phyloP scores from a whole-genome alignment of 2,888 invertebrate species.

The Hesperia comma region DNA sequence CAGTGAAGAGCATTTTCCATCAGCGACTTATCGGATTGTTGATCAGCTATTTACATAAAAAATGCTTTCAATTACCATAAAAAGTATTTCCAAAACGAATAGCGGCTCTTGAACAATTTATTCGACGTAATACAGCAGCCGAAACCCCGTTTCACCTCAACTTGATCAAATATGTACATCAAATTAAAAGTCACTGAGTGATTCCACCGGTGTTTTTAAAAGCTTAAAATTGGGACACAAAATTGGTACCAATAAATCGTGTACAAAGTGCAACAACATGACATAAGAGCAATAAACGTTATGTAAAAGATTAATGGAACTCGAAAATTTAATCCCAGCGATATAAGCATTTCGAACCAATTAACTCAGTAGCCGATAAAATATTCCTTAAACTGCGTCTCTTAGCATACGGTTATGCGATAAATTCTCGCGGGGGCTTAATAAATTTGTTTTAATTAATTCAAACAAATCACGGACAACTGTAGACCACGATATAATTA shows the following conservation, averaged over 20 bases:
- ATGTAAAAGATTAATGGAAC: slow-evolving; percentile 30
- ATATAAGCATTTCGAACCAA: slow-evolving; percentile 29
- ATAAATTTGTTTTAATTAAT: slow-evolving; percentile 43
- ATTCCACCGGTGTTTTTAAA: slow-evolving; percentile 22
- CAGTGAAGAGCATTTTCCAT: too few species aligned
- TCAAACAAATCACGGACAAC: slow-evolving; percentile 37
- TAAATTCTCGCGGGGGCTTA: slow-evolving; percentile 36
- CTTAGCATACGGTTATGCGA: slow-evolving; percentile 36
- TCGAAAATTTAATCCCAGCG: slow-evolving; percentile 18
- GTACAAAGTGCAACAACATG: slow-evolving; percentile 11
- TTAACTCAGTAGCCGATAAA: slow-evolving; percentile 31
- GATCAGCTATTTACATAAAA: background rate
- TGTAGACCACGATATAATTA: slow-evolving; percentile 10
- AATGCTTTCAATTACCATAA: background rate
- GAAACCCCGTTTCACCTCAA: background rate
- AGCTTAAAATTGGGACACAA: slow-evolving; percentile 15
- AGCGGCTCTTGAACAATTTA: slow-evolving; percentile 1
- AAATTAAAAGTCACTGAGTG: slow-evolving; percentile 2
- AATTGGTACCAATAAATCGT: slow-evolving; percentile 26
- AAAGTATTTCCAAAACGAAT: background rate
- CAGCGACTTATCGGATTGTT: too few species aligned
- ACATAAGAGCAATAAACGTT: slow-evolving; percentile 26
- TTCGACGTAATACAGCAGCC: background rate
- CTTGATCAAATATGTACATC: slow-evolving; percentile 9
- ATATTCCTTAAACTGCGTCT: slow-evolving; percentile 21